Conservation (phyloP, 2,113 vertebrate species). For the Arenaria interpres region DNA sequence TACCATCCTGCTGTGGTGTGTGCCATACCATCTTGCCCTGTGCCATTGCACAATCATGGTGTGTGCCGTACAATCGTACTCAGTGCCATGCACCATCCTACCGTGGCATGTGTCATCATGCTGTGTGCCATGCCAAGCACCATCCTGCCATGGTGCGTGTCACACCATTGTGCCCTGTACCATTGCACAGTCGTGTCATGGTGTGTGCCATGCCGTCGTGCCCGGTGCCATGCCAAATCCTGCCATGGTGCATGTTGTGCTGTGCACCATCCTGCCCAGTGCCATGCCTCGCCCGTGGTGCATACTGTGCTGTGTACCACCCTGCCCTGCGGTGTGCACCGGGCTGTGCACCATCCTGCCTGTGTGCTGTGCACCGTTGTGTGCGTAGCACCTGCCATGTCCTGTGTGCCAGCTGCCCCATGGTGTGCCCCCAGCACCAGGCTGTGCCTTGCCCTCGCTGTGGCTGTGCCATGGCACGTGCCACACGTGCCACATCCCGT, state of each 20-base stretch:
- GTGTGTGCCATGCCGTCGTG: neutral
- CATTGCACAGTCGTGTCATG: no score
- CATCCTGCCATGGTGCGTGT: neutral
- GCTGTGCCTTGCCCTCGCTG: accelerated
- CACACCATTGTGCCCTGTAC: neutral
- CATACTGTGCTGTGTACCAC: accelerated
- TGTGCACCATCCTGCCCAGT: neutral
- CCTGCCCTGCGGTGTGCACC: neutral
- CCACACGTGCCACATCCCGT: accelerated
- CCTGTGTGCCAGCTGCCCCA: neutral
- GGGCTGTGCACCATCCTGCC: neutral
- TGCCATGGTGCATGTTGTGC: neutral
- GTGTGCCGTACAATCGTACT: neutral
- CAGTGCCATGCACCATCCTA: no score
- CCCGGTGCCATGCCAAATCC: neutral
- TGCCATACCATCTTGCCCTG: no score
- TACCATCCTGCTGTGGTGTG: neutral
- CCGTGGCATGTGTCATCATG: no score
- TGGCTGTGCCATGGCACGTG: neutral
- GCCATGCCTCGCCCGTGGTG: no score
- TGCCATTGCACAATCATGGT: no score
- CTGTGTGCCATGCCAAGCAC: neutral
- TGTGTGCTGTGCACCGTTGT: accelerated
- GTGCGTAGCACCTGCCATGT: accelerated
- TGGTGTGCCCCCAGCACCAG: accelerated